These are phyloP conservation scores for Scaptomyza pallida DNA, from an alignment of 1,140 invertebrate genomes.

Conservation along the genomic window DNA sequence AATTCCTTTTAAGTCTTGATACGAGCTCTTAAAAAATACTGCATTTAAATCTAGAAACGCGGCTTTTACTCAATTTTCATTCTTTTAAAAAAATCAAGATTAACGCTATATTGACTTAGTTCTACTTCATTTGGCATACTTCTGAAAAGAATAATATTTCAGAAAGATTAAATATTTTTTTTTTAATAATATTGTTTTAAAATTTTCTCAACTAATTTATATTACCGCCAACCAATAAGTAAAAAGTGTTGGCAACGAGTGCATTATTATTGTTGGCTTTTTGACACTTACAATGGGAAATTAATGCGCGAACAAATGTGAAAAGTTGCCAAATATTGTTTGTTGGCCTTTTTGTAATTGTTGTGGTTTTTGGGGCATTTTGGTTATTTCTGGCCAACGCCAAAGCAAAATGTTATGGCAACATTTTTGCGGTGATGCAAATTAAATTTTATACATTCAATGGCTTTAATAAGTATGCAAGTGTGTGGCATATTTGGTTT, in stretches of 20 bases:
- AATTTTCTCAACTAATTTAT: background rate
- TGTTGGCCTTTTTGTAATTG: conserved; percentile 63
- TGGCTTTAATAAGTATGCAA: background rate
- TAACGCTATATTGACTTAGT: too few relatives aligned
- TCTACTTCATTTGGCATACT: too few relatives aligned
- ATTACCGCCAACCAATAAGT: background rate
- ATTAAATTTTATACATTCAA: conserved; percentile 10
- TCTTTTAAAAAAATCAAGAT: too few relatives aligned
- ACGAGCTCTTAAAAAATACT: too few relatives aligned
- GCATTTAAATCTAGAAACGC: too few relatives aligned
- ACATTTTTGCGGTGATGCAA: conserved; percentile 26
- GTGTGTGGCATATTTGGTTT: background rate
- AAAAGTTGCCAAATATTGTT: conserved; percentile 70
- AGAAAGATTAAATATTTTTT: too few relatives aligned
- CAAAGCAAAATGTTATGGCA: conserved; percentile 51
- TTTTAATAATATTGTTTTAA: background rate
- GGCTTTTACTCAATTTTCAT: too few relatives aligned
- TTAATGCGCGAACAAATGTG: conserved; percentile 65
- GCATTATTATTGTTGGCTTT: conserved; percentile 69
- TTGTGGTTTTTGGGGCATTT: conserved; percentile 46
- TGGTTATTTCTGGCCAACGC: conserved; percentile 29
- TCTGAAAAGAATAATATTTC: too few relatives aligned
- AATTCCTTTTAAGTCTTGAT: too few relatives aligned
- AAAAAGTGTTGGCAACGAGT: conserved; percentile 35
- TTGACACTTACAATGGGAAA: conserved; percentile 63